A percentile compares a stretch with the other conserved stretches of the same genome.
phyloP scores from a whole-genome alignment of 2,113 vertebrate genomes.

The Colinus virginianus region DNA sequence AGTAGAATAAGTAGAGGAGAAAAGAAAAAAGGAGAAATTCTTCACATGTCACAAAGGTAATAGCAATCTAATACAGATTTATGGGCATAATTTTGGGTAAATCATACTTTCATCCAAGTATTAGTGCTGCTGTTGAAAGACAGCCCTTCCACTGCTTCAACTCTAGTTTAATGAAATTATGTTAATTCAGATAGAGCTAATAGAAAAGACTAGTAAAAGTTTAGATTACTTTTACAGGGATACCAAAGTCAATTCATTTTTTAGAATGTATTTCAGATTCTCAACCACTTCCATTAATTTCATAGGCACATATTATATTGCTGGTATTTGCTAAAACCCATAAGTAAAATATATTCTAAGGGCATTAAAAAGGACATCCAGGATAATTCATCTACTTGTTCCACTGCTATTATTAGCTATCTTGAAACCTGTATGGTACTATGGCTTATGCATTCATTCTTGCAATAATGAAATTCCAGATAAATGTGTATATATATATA shows the following conservation, averaged over 20 bases:
- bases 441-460: background rate
- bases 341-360: background rate
- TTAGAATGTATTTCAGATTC: background rate
- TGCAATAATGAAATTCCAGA: background rate
- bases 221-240: background rate
- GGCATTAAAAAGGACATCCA: background rate
- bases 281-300: background rate
- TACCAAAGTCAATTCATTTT: background rate
- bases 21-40: background rate
- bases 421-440: background rate
- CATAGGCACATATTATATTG: background rate
- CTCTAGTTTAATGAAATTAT: background rate
- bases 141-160: background rate
- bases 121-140: background rate
- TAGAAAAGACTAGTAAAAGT: background rate
- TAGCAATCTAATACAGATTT: background rate
- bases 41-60: background rate
- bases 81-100: background rate
- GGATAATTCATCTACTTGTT: background rate
- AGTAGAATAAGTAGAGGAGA: background rate
- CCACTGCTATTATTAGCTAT: background rate
- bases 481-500: too few relatives aligned
- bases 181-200: background rate
- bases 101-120: background rate
- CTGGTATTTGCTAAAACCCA: background rate